Percentiles rank a stretch among this genome's conserved stretches.
These are phyloP conservation scores for Troides aeacus DNA, from an alignment of 2,888 invertebrate genomes.

Conservation along the genomic window DNA sequence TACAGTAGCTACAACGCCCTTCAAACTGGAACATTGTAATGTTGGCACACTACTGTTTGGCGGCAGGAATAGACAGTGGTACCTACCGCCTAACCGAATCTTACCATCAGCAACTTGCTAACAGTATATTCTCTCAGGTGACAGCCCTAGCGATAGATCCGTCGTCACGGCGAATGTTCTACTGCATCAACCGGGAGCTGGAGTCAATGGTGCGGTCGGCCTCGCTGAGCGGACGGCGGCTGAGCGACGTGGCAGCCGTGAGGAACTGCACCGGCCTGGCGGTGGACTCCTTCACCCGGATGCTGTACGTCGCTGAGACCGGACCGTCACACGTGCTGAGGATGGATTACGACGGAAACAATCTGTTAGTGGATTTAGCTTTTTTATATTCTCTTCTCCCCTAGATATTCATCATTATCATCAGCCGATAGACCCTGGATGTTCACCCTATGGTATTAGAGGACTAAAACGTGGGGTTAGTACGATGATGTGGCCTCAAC, in stretches of 20 bases:
- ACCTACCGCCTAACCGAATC: too few species aligned
- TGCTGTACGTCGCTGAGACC: conserved; percentile 88
- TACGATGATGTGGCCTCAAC: too few species aligned
- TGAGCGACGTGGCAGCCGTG: conserved; percentile 58
- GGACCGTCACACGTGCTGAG: conserved; percentile 64
- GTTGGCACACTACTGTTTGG: too few species aligned
- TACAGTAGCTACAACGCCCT: too few species aligned
- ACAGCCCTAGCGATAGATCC: conserved; percentile 84
- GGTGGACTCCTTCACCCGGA: conserved; percentile 75
- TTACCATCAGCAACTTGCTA: too few species aligned
- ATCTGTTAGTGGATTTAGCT: conserved; percentile 45
- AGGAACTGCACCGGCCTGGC: conserved; percentile 66
- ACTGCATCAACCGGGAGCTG: conserved; percentile 70
- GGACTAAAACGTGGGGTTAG: too few species aligned
- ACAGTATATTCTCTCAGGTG: conserved; percentile 50
- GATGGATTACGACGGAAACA: conserved; percentile 60
- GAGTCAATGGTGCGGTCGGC: conserved; percentile 76
- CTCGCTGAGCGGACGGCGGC: conserved; percentile 74
- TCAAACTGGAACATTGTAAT: too few species aligned
- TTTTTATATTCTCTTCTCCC: too few species aligned
- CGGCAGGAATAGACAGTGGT: too few species aligned
- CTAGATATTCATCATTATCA: too few species aligned
- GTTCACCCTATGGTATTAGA: too few species aligned
- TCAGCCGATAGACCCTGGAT: too few species aligned
- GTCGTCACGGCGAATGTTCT: conserved; percentile 78